phyloP scores from a whole-genome alignment of 1,140 invertebrate genomes.

The Aphis gossypii region DNA sequence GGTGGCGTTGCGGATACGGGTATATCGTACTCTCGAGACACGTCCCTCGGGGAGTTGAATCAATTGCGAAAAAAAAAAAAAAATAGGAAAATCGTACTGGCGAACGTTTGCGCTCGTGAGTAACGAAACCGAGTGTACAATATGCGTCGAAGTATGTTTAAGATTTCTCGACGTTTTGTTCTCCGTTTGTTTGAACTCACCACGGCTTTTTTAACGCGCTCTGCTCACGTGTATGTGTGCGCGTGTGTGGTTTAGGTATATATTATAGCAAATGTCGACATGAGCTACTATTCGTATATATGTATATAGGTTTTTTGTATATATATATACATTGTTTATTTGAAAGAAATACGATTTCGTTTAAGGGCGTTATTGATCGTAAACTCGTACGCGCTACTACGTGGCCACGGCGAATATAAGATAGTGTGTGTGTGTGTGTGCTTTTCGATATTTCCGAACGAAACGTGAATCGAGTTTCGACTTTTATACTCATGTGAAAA shows the following conservation, averaged over 20 bases:
- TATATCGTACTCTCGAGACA: background rate
- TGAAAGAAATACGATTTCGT: slow-evolving; percentile 7
- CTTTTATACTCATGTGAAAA: background rate
- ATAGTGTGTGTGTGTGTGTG: background rate
- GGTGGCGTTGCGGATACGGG: too few relatives aligned
- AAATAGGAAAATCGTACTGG: background rate
- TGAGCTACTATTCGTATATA: background rate
- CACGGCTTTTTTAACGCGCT: background rate
- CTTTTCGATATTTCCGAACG: background rate
- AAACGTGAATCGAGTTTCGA: background rate
- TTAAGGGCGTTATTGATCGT: background rate
- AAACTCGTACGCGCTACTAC: background rate
- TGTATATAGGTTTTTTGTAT: background rate
- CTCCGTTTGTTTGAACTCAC: background rate
- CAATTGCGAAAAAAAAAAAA: slow-evolving; percentile 28
- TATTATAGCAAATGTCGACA: background rate
- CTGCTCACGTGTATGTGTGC: background rate
- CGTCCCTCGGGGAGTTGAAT: slow-evolving; percentile 12
- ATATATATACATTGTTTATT: background rate
- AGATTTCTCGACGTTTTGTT: background rate
- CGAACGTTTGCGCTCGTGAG: background rate
- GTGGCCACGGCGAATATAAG: background rate
- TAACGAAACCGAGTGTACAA: background rate
- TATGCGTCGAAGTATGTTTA: background rate
- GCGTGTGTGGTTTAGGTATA: background rate